Percentiles rank a stretch among this genome's conserved stretches.
phyloP scores from a whole-genome alignment of 1,140 invertebrate species.

The Camponotus floridanus region DNA sequence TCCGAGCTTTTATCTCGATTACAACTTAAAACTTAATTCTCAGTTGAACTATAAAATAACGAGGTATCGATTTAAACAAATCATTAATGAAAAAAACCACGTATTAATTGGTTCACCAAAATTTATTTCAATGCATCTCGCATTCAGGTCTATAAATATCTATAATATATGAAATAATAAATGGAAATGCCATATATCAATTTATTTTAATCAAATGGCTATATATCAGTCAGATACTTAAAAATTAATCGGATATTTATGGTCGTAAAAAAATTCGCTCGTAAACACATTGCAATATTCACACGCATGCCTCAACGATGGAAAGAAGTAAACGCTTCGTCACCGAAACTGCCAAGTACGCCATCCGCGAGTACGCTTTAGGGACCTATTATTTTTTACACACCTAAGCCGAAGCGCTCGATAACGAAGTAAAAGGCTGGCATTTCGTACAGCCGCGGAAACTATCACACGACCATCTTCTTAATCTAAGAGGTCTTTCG shows the following conservation, averaged over 20 bases:
- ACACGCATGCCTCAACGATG: slow-evolving; percentile 53
- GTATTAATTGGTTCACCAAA: background rate
- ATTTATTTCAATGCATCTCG: slow-evolving; percentile 18
- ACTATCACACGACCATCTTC: slow-evolving; percentile 4
- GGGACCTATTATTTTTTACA: slow-evolving; percentile 65
- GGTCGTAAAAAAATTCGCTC: background rate
- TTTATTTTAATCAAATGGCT: slow-evolving; percentile 12
- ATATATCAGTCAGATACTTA: background rate
- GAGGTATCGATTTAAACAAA: slow-evolving; percentile 21
- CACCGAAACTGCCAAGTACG: slow-evolving; percentile 55
- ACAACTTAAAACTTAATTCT: slow-evolving; percentile 51
- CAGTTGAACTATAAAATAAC: slow-evolving; percentile 25
- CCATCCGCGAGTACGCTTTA: slow-evolving; percentile 43
- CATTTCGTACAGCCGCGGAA: slow-evolving; percentile 46
- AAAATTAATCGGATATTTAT: slow-evolving; percentile 2
- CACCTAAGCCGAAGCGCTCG: background rate
- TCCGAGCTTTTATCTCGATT: slow-evolving; percentile 48
- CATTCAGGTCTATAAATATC: background rate
- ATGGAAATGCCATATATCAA: background rate
- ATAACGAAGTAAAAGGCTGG: slow-evolving; percentile 35
- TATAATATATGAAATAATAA: too few relatives aligned
- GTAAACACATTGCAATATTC: slow-evolving; percentile 55
- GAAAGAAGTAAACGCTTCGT: slow-evolving; percentile 62
- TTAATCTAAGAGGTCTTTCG: slow-evolving; percentile 54
- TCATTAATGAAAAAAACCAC: slow-evolving; percentile 23